Evolutionary conservation across 2,113 vertebrate genomes (phyloP).

Genomic region (Eidolon helvum): DNA sequence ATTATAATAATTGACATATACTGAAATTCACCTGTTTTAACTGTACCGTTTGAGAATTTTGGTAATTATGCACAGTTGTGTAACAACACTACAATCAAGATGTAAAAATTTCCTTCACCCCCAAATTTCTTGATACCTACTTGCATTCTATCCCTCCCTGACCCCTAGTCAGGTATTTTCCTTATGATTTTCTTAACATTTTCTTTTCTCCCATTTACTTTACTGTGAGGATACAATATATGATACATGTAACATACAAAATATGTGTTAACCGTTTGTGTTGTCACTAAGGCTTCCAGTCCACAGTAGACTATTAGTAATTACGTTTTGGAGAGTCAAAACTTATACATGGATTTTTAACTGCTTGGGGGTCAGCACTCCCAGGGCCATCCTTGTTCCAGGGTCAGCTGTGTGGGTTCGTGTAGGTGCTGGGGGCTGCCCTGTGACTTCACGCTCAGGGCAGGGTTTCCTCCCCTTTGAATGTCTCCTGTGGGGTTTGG

Average conservation of each 20-base stretch:
- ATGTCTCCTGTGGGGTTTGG: background rate
- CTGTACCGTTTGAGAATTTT: background rate
- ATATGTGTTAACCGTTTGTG: background rate
- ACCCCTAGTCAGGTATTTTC: too few relatives aligned
- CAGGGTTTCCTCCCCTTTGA: background rate
- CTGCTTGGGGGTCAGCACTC: background rate
- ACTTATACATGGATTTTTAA: background rate
- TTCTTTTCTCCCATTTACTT: background rate
- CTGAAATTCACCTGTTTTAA: background rate
- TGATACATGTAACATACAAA: too few relatives aligned
- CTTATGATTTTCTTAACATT: background rate
- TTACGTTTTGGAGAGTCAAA: background rate
- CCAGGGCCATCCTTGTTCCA: background rate
- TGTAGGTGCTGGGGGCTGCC: background rate
- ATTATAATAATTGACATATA: background rate
- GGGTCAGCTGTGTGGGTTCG: background rate
- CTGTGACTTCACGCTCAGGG: background rate
- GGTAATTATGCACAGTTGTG: too few relatives aligned
- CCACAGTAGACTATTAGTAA: background rate
- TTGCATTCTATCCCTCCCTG: background rate
- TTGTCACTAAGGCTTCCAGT: background rate
- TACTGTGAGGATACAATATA: background rate
- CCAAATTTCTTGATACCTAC: background rate
- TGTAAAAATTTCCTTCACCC: background rate
- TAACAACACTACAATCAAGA: background rate